Evolutionary conservation across 2,888 invertebrate genomes (phyloP).

Genomic region (Drosophila helvetica): DNA sequence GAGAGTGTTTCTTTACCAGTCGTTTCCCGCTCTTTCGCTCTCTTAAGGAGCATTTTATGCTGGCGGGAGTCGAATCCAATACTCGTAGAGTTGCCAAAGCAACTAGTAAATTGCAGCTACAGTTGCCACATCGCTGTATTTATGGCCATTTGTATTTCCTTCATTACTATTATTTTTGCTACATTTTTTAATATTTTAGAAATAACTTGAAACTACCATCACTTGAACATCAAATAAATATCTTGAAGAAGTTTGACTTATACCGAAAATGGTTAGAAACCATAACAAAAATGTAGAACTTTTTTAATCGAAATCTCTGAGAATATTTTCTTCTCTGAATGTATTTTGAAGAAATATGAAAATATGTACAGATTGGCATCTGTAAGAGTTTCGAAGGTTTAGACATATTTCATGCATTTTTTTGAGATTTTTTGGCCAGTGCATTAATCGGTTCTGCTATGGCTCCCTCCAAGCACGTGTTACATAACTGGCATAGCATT

Average conservation of each 20-base stretch:
- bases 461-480: constrained; percentile 56
- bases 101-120: not conserved
- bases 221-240: no score
- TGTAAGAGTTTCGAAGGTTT: no score
- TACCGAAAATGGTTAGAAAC: no score
- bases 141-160: not conserved
- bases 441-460: constrained; percentile 3
- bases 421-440: constrained; percentile 35
- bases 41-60: constrained; percentile 35
- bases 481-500: constrained; percentile 56
- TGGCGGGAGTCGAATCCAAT: constrained; percentile 24
- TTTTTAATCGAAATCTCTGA: no score
- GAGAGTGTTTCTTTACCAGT: constrained; percentile 18
- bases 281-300: no score
- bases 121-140: not conserved
- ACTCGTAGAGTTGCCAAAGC: constrained; percentile 33
- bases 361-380: no score
- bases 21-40: constrained; percentile 10
- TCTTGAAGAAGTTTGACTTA: no score
- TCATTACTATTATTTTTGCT: not conserved
- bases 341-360: no score
- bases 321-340: no score
- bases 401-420: no score
- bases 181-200: not conserved
- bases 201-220: no score